These are phyloP conservation scores for Tupaia tana DNA, from an alignment of 2,113 vertebrate species.

Conservation along the genomic window DNA sequence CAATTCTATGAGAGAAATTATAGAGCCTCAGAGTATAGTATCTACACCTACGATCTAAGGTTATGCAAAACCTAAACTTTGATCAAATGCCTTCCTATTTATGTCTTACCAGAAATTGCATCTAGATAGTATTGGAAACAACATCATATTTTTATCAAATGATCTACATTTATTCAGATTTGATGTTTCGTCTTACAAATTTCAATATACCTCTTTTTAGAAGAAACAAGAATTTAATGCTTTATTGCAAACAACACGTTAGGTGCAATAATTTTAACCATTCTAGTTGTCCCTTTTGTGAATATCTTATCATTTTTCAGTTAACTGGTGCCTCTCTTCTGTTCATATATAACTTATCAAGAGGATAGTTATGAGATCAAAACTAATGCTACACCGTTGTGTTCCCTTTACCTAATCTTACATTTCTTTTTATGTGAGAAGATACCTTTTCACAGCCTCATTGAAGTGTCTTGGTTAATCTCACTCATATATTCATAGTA, in stretches of 20 bases:
- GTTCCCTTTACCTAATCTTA: background rate
- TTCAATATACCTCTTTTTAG: slow-evolving; percentile 28
- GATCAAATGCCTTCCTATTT: slow-evolving; percentile 6
- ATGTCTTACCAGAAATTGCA: slow-evolving; percentile 20
- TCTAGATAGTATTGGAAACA: slow-evolving; percentile 21
- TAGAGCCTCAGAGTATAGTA: background rate
- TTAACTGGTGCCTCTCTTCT: slow-evolving; percentile 38
- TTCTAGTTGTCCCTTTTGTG: background rate
- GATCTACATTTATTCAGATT: background rate
- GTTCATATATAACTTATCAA: slow-evolving; percentile 38
- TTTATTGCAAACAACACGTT: background rate
- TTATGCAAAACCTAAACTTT: slow-evolving; percentile 5
- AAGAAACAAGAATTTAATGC: slow-evolving; percentile 1
- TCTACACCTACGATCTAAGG: background rate
- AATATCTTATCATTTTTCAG: background rate
- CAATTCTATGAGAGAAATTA: background rate
- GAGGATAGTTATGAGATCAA: slow-evolving; percentile 3
- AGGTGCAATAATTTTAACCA: background rate
- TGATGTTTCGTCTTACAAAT: slow-evolving; percentile 21
- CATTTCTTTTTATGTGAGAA: slow-evolving; percentile 27
- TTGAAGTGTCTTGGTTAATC: background rate
- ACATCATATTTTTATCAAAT: background rate
- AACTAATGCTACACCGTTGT: background rate
- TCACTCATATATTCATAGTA: background rate
- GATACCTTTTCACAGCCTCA: background rate